Evolutionary conservation across 1,140 invertebrate species (phyloP), one percentile per base, ranked within the genome.

Genomic region (Neodiprion pinetum): DNA sequence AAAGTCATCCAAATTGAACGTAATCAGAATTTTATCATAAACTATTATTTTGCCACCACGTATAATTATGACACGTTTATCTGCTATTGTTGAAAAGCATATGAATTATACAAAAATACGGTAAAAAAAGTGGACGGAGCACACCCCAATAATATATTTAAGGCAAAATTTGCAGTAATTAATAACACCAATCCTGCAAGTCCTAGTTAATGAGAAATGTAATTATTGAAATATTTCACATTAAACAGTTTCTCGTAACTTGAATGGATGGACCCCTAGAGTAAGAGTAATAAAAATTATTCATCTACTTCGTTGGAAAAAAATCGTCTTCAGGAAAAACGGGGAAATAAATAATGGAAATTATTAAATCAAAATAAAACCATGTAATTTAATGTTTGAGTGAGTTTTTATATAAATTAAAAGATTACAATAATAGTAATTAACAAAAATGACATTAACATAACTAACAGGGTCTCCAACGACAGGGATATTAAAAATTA

Each of bases 361-460:
- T 61, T 61, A 47, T 47, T 11, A 69, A 69, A 69, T 69, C 21
- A 69, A 69, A 11, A 23, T 69, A 69, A 17, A 21, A 69, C 53
- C 21, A 69, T 11, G 23, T 69, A 23, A 11, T 21, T 23, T 21
- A 47, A 69, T 69, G 21, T 21, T 69, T 69, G 67, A 69, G 67
- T 69, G 67, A 69, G 67, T 82, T 82, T 82, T 85, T 75, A 81
- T 83, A 84, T 80, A 84, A 85, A 83, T 83, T 80, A 84, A 77
- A 80, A 81, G 79, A 81, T 82, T 84, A 82, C 77, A 85, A 74
- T 82, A 82, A 79, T 77, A 76, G 74, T 71, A 78, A 80, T 81
- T 74, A 80, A 83, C 74, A 82, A 80, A 79, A 74, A 72, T 78
- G 74, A 80, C 69, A 78, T 76, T 76, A 74, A 76, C 65, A 79